Percentiles rank a stretch among this genome's conserved stretches.
Conservation (phyloP, 2,888 invertebrate species). For the Vesta saturnalis region DNA sequence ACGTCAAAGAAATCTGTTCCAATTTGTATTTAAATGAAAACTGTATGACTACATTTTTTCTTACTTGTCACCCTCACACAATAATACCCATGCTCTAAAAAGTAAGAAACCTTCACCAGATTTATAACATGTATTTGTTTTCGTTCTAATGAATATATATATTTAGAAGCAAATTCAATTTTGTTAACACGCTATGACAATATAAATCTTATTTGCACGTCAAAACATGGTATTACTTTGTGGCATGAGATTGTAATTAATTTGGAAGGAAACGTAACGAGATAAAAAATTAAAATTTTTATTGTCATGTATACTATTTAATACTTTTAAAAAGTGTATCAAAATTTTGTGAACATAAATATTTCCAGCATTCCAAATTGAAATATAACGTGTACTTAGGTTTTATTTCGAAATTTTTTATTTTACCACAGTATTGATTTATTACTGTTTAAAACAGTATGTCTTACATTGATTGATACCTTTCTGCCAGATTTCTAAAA, state of each 20-base stretch:
- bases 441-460: too few species aligned
- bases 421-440: too few species aligned
- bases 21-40: too few species aligned
- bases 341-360: too few species aligned
- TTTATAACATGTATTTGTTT: background rate
- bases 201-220: slow-evolving; percentile 15
- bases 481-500: too few species aligned
- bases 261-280: slow-evolving; percentile 3
- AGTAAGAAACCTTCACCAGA: too few species aligned
- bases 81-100: background rate
- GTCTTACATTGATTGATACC: too few species aligned
- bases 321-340: too few species aligned
- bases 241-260: slow-evolving; percentile 10
- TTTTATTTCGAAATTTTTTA: too few species aligned
- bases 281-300: slow-evolving; percentile 5
- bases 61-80: background rate
- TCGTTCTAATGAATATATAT: slow-evolving; percentile 4
- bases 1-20: too few species aligned
- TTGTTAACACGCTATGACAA: slow-evolving; percentile 9
- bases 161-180: slow-evolving; percentile 8
- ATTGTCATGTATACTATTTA: background rate
- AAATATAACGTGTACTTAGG: too few species aligned
- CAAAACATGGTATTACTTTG: background rate
- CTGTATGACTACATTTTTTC: background rate
- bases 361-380: too few species aligned